These are phyloP conservation scores for Agrochola macilenta DNA, from an alignment of 2,888 invertebrate genomes.

Conservation along the genomic window DNA sequence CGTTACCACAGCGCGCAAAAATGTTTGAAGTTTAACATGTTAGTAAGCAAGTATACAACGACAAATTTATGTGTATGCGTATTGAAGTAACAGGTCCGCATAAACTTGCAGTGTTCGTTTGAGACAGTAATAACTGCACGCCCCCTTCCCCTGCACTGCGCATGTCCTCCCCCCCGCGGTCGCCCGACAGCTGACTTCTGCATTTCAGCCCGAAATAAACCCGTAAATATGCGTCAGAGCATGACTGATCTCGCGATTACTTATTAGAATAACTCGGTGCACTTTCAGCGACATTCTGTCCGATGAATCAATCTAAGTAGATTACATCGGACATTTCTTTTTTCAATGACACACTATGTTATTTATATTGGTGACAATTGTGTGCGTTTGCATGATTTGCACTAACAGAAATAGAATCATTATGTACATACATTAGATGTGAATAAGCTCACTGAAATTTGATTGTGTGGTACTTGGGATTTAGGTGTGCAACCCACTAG, in stretches of 20 bases:
- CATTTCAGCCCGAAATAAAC: slow-evolving; percentile 76
- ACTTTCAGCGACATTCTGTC: slow-evolving; percentile 65
- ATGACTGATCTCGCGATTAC: slow-evolving; percentile 74
- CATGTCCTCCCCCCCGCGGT: slow-evolving; percentile 42
- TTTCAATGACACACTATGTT: slow-evolving; percentile 62
- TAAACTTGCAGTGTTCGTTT: slow-evolving; percentile 59
- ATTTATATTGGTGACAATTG: slow-evolving; percentile 49
- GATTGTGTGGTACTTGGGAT: not conserved
- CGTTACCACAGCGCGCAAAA: not conserved
- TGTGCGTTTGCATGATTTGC: slow-evolving; percentile 32
- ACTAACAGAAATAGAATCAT: slow-evolving; percentile 29
- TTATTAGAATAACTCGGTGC: slow-evolving; percentile 72
- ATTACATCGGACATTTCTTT: slow-evolving; percentile 54
- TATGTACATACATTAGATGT: not conserved
- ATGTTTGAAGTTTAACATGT: slow-evolving; percentile 12
- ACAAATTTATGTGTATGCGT: slow-evolving; percentile 44
- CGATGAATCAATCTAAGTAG: slow-evolving; percentile 72
- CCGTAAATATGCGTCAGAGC: slow-evolving; percentile 77
- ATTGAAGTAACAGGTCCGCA: slow-evolving; percentile 55
- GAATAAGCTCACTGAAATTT: slow-evolving; percentile 7
- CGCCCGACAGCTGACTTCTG: slow-evolving; percentile 72
- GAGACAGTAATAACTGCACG: slow-evolving; percentile 65
- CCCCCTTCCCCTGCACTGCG: slow-evolving; percentile 53
- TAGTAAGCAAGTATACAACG: slow-evolving; percentile 22
- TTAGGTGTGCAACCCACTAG: not conserved